A percentile compares a stretch with the other conserved stretches of the same genome.
Evolutionary conservation across 1,140 invertebrate species (phyloP).

Genomic region (Caenorhabditis tropicalis): DNA sequence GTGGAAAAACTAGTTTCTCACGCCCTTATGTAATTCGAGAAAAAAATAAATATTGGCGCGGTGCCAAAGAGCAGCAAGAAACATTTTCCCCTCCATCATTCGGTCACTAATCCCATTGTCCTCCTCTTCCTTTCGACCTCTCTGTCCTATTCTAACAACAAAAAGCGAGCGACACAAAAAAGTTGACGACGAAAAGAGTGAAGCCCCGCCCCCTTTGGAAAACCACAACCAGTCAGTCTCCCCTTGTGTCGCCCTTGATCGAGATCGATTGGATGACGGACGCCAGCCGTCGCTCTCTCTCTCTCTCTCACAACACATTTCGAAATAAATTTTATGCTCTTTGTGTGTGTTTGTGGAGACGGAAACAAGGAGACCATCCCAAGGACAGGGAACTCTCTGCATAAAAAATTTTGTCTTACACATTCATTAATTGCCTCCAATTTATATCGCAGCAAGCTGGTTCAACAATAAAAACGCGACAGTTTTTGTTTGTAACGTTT

Average conservation of each 20-base stretch:
- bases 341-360: not conserved
- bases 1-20: not conserved
- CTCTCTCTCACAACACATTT: not conserved
- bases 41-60: not conserved
- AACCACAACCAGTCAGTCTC: slow-evolving; percentile 30
- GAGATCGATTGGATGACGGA: not conserved
- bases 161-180: not conserved
- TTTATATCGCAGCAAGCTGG: not conserved
- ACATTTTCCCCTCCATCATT: too few species aligned
- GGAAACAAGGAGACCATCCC: not conserved
- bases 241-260: not conserved
- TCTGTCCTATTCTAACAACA: not conserved
- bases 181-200: not conserved
- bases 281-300: not conserved
- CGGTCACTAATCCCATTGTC: not conserved
- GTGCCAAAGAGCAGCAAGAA: not conserved
- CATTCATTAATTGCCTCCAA: not conserved
- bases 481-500: not conserved
- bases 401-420: not conserved
- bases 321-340: not conserved
- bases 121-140: not conserved
- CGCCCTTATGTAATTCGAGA: not conserved
- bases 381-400: too few species aligned
- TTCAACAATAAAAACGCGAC: slow-evolving; percentile 33
- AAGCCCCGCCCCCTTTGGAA: slow-evolving; percentile 1